Evolutionary conservation across 2,113 vertebrate genomes (phyloP).

Genomic region (Periophthalmodon schlosseri): DNA sequence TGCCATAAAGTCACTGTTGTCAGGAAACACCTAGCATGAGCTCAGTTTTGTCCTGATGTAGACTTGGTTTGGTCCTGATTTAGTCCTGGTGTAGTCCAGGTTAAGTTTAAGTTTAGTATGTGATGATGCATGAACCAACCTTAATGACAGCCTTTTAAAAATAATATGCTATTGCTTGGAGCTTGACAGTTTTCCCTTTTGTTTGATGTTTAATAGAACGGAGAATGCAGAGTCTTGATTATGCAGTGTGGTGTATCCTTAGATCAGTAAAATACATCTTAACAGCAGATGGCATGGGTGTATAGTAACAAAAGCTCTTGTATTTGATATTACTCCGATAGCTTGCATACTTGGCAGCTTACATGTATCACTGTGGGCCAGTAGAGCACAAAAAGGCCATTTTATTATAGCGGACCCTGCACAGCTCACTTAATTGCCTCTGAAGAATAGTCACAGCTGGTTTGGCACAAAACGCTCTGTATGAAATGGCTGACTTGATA

Average conservation of each 20-base stretch:
- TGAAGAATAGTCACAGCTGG: slow-evolving; percentile 41
- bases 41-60: too few relatives aligned
- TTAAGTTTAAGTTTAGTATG: background rate
- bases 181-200: background rate
- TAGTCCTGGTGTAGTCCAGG: background rate
- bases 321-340: background rate
- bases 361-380: slow-evolving; percentile 3
- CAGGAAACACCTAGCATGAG: too few relatives aligned
- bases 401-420: slow-evolving; percentile 24
- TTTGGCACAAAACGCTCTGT: slow-evolving; percentile 41
- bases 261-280: background rate
- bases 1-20: background rate
- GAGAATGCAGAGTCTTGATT: background rate
- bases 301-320: background rate
- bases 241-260: background rate
- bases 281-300: background rate
- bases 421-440: slow-evolving; percentile 38
- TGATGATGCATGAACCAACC: background rate
- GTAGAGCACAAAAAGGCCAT: background rate
- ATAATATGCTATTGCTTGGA: background rate
- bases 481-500: slow-evolving; percentile 41
- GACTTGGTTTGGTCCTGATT: too few relatives aligned
- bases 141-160: background rate
- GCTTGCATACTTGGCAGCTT: background rate
- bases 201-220: background rate